Evolutionary conservation across 2,797 vertebrate species (phyloP).

Genomic region (Neomorphus geoffroyi): DNA sequence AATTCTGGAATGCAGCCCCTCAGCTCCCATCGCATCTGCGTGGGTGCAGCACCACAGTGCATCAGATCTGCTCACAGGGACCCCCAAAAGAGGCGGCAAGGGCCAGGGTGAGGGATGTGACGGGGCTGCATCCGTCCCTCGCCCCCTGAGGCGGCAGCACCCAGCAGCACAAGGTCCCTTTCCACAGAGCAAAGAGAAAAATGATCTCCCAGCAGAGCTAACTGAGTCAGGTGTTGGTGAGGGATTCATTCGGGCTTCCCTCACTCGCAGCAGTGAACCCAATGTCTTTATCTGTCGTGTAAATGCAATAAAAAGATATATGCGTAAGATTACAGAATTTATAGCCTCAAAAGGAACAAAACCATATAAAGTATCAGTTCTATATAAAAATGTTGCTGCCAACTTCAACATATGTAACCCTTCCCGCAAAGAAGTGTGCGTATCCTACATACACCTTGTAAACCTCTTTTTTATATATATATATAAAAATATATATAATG

Average conservation of each 20-base stretch:
- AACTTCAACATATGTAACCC: neutral
- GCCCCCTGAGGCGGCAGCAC: neutral
- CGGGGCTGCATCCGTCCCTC: too few relatives aligned
- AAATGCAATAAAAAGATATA: conserved; percentile 42
- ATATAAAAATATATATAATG: too few relatives aligned
- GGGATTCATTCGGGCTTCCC: neutral
- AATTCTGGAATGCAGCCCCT: too few relatives aligned
- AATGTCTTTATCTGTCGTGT: conserved; percentile 46
- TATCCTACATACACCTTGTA: neutral
- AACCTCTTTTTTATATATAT: neutral
- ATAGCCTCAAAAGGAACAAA: conserved; percentile 46
- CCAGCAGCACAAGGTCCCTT: neutral
- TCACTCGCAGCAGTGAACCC: conserved; percentile 21
- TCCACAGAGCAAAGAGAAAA: neutral
- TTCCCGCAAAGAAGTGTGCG: neutral
- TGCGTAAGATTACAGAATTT: conserved; percentile 41
- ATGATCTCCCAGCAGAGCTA: rapidly evolving
- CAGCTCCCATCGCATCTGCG: too few relatives aligned
- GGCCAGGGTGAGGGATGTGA: too few relatives aligned
- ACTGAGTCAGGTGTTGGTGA: neutral
- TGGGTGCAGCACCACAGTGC: too few relatives aligned
- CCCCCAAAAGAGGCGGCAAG: too few relatives aligned
- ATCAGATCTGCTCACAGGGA: too few relatives aligned
- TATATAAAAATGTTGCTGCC: conserved; percentile 49
- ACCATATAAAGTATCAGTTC: conserved; percentile 35